Percentiles rank a stretch among this genome's conserved stretches.
phyloP scores from a whole-genome alignment of 64 coral and sea anemone species.

The Astreopora myriophthalma region DNA sequence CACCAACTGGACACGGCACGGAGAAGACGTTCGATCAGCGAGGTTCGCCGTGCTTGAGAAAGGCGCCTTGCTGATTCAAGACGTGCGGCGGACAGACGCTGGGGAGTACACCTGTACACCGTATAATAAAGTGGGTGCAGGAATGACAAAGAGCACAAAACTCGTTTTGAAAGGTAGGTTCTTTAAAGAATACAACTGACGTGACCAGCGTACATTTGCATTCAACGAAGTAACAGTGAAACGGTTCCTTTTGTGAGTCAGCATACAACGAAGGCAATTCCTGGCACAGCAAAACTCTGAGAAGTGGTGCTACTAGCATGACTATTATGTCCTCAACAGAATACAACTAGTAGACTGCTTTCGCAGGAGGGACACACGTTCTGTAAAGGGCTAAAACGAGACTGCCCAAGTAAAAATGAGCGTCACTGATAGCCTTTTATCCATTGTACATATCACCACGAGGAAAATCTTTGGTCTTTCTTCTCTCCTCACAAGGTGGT shows the following conservation, averaged over 20 bases:
- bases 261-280: too few species aligned
- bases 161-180: conserved; percentile 83
- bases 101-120: conserved; percentile 90
- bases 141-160: conserved; percentile 49
- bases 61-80: conserved; percentile 77
- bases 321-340: too few species aligned
- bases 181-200: background rate
- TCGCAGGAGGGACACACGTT: too few species aligned
- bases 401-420: too few species aligned
- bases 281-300: too few species aligned
- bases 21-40: background rate
- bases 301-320: too few species aligned
- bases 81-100: conserved; percentile 77
- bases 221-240: background rate
- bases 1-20: conserved; percentile 77
- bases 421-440: too few species aligned
- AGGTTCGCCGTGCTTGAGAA: conserved; percentile 69
- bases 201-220: background rate
- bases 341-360: too few species aligned
- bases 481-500: too few species aligned
- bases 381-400: too few species aligned
- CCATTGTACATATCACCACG: too few species aligned
- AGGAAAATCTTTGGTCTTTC: too few species aligned
- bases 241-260: background rate
- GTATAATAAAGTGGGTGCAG: conserved; percentile 76